Conservation (phyloP, 2,113 vertebrate genomes). For the Callithrix jacchus region DNA sequence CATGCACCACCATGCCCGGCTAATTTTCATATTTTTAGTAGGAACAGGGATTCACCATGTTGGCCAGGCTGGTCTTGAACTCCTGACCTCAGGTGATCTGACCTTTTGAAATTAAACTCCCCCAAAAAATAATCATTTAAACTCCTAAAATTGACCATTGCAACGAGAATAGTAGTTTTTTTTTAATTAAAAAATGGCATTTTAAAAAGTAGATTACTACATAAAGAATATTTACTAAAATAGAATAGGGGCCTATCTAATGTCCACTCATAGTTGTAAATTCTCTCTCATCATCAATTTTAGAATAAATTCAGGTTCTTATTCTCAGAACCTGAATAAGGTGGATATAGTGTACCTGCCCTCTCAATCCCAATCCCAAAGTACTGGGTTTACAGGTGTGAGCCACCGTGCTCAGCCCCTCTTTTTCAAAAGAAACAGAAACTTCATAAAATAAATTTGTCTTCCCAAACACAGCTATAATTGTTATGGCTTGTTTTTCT, state of each 20-base stretch:
- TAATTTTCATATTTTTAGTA: too few relatives aligned
- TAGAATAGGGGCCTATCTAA: background rate
- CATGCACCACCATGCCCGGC: too few relatives aligned
- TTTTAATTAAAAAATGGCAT: background rate
- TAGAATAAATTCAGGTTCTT: background rate
- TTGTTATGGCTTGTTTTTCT: background rate
- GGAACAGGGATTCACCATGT: too few relatives aligned
- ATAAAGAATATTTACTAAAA: background rate
- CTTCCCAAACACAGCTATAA: background rate
- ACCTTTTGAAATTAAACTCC: background rate
- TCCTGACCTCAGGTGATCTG: too few relatives aligned
- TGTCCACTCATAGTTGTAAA: background rate
- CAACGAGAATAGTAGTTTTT: background rate
- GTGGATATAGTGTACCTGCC: fast-evolving
- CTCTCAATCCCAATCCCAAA: too few relatives aligned
- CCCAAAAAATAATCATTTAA: background rate
- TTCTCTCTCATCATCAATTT: background rate
- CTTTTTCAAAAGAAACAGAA: background rate
- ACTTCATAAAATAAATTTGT: background rate
- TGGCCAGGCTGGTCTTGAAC: too few relatives aligned
- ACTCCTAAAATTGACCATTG: background rate
- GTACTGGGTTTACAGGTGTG: too few relatives aligned
- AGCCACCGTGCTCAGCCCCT: too few relatives aligned
- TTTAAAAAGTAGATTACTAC: background rate
- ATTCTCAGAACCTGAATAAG: too few relatives aligned